Conservation (phyloP, 2,797 vertebrate species). For the Lophotriccus pileatus region DNA sequence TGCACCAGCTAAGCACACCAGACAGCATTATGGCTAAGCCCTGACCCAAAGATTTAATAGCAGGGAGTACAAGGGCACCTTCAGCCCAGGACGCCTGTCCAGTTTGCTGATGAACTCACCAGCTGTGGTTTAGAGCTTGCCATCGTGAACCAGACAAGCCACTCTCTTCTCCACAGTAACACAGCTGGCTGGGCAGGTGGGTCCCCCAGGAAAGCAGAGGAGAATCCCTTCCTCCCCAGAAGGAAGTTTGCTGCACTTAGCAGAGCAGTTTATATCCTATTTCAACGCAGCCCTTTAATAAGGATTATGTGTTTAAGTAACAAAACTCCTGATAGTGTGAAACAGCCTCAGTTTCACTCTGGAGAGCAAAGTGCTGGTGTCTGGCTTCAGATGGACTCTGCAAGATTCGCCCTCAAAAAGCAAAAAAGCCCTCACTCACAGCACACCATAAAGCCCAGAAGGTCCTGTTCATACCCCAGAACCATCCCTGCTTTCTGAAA, state of each 20-base stretch:
- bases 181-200: neutral
- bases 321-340: neutral
- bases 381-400: neutral
- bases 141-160: rapidly evolving
- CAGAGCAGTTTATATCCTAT: neutral
- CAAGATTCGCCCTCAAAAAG: neutral
- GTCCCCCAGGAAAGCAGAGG: neutral
- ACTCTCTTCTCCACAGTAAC: neutral
- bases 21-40: neutral
- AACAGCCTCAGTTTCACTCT: neutral
- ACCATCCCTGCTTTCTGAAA: neutral
- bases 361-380: rapidly evolving
- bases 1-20: neutral
- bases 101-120: neutral
- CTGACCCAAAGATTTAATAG: neutral
- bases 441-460: neutral
- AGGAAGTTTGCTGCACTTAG: neutral
- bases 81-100: neutral
- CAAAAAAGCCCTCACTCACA: rapidly evolving
- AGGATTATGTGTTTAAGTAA: neutral
- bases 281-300: neutral
- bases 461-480: neutral
- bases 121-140: neutral
- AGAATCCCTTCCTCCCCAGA: neutral
- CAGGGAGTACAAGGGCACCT: neutral